phyloP scores from a whole-genome alignment of 2,113 vertebrate genomes.

The Gallinago paraguaiae region DNA sequence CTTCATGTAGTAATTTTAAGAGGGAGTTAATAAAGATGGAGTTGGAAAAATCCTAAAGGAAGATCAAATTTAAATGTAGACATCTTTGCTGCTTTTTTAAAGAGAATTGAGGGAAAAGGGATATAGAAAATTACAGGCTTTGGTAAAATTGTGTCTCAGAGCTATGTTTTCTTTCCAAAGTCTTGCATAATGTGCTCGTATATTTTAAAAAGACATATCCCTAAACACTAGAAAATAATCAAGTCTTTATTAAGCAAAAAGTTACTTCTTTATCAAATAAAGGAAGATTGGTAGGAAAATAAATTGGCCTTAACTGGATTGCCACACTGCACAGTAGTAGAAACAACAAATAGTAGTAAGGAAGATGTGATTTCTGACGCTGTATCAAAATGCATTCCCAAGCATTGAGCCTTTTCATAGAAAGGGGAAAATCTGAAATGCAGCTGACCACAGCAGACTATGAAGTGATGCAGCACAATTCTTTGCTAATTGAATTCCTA shows the following conservation, averaged over 20 bases:
- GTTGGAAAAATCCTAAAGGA: background rate
- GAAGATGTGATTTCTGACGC: background rate
- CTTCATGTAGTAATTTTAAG: background rate
- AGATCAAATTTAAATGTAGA: conserved; percentile 6
- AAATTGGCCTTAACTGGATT: background rate
- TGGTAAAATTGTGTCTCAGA: background rate
- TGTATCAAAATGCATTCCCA: background rate
- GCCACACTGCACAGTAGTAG: background rate
- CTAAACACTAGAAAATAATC: background rate
- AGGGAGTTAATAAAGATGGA: background rate
- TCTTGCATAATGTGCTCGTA: background rate
- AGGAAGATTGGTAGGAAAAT: background rate
- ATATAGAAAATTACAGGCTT: conserved; percentile 20
- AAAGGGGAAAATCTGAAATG: background rate
- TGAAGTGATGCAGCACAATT: background rate
- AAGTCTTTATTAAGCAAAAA: background rate
- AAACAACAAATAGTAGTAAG: background rate
- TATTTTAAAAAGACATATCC: background rate
- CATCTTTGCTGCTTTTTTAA: background rate
- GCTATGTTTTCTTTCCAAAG: background rate
- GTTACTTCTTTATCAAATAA: background rate
- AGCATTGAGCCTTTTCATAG: background rate
- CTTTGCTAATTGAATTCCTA: background rate
- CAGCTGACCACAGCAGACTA: background rate
- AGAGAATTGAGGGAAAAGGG: background rate